A percentile compares a stretch with the other conserved stretches of the same genome.
These are phyloP conservation scores for Campoplex nolae DNA, from an alignment of 2,888 invertebrate genomes.

Conservation along the genomic window DNA sequence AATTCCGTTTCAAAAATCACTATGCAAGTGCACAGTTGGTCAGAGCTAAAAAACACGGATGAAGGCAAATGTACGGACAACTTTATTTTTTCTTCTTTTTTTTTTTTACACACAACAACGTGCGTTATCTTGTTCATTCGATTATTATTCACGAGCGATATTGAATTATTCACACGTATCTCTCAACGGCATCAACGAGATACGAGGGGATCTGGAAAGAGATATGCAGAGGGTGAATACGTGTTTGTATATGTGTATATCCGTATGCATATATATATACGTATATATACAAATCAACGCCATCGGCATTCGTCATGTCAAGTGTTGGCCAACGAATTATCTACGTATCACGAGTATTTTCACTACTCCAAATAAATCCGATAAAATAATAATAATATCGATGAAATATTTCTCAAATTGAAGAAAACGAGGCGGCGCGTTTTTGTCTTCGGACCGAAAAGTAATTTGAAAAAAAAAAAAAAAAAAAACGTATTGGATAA, in stretches of 20 bases:
- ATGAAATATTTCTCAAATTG: neutral
- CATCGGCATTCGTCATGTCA: slow-evolving; percentile 12
- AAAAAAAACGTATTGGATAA: neutral
- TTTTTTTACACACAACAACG: slow-evolving; percentile 57
- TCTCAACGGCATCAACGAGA: slow-evolving; percentile 55
- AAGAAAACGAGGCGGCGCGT: neutral
- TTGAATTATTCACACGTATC: slow-evolving; percentile 65
- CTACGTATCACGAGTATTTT: neutral
- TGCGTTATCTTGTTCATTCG: slow-evolving; percentile 54
- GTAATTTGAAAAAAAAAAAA: neutral
- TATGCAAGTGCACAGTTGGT: neutral
- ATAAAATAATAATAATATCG: neutral
- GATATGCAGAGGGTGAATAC: slow-evolving; percentile 21
- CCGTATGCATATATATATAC: neutral
- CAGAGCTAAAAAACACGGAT: neutral
- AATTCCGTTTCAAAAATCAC: neutral
- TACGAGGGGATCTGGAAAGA: slow-evolving; percentile 20
- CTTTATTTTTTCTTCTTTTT: slow-evolving; percentile 32
- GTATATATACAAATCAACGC: slow-evolving; percentile 18
- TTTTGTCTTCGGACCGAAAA: neutral
- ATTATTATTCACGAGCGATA: slow-evolving; percentile 65
- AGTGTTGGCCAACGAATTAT: slow-evolving; percentile 11
- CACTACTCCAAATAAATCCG: neutral
- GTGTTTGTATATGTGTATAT: neutral
- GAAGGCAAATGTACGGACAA: neutral